phyloP scores from a whole-genome alignment of 2,797 vertebrate genomes.

The Macroramphosus scolopax region DNA sequence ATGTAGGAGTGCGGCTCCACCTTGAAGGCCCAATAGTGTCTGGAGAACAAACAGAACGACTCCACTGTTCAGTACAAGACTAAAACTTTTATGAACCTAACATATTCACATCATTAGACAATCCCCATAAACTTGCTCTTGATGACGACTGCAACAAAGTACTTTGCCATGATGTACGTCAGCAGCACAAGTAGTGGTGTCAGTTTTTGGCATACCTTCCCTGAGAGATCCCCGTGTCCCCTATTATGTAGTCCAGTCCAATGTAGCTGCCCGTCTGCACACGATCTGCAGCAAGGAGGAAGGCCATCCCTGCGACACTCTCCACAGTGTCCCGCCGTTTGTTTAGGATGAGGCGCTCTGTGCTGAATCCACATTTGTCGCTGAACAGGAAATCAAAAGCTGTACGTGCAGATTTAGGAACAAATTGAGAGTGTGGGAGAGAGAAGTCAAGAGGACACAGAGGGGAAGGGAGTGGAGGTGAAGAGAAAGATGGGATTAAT shows the following conservation, averaged over 20 bases:
- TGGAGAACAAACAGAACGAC: constrained; percentile 38
- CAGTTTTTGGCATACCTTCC: constrained; percentile 73
- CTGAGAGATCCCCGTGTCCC: constrained; percentile 88
- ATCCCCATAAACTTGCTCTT: too few species aligned
- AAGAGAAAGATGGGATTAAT: not conserved
- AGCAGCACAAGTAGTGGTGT: too few species aligned
- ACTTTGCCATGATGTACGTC: too few species aligned
- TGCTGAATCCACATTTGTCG: constrained; percentile 94
- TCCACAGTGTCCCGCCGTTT: constrained; percentile 86
- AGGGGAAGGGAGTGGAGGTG: too few species aligned
- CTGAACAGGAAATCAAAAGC: constrained; percentile 94
- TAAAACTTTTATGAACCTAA: not conserved
- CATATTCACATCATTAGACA: too few species aligned
- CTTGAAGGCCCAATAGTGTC: constrained; percentile 93
- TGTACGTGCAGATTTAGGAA: constrained; percentile 47
- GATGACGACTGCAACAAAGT: too few species aligned
- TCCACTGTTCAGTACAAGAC: not conserved
- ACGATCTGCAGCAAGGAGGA: constrained; percentile 87
- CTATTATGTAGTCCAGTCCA: constrained; percentile 91
- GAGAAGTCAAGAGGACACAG: too few species aligned
- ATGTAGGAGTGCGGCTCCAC: constrained; percentile 90
- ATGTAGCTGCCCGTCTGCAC: constrained; percentile 91
- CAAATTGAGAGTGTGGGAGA: too few species aligned
- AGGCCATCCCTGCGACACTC: constrained; percentile 87
- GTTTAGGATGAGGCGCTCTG: constrained; percentile 85